Conservation (phyloP, 2,797 vertebrate species). For the Sebastes umbrosus region DNA sequence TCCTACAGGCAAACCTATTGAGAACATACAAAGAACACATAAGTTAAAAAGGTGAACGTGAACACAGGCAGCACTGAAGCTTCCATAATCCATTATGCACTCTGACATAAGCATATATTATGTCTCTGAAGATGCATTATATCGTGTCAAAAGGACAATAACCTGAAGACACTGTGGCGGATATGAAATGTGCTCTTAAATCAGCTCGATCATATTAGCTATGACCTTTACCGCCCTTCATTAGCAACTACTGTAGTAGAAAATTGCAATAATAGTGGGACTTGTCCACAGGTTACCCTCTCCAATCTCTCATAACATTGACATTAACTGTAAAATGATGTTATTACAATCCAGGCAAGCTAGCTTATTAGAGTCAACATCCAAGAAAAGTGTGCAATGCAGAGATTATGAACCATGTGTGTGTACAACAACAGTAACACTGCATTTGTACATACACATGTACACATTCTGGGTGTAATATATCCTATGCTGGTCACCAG, state of each 20-base stretch:
- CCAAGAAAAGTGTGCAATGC: neutral
- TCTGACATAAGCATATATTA: neutral
- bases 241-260: constrained; percentile 16
- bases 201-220: neutral
- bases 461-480: neutral
- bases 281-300: neutral
- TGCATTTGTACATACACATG: no score
- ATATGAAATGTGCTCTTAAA: constrained; percentile 31
- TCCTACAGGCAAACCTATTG: neutral
- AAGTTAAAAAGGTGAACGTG: neutral
- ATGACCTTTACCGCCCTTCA: constrained; percentile 30
- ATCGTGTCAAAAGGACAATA: constrained; percentile 1
- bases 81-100: neutral
- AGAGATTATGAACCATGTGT: neutral
- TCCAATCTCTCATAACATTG: neutral
- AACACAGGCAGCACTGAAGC: neutral
- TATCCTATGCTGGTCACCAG: neutral
- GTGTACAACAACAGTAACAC: neutral
- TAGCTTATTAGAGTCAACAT: neutral
- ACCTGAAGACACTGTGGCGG: constrained; percentile 1
- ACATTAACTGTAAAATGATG: neutral
- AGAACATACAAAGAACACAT: neutral
- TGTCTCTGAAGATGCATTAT: constrained; percentile 14
- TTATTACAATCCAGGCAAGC: neutral
- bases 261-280: constrained; percentile 15